These are phyloP conservation scores for Coilia nasus DNA, from an alignment of 2,797 vertebrate species.

Conservation along the genomic window DNA sequence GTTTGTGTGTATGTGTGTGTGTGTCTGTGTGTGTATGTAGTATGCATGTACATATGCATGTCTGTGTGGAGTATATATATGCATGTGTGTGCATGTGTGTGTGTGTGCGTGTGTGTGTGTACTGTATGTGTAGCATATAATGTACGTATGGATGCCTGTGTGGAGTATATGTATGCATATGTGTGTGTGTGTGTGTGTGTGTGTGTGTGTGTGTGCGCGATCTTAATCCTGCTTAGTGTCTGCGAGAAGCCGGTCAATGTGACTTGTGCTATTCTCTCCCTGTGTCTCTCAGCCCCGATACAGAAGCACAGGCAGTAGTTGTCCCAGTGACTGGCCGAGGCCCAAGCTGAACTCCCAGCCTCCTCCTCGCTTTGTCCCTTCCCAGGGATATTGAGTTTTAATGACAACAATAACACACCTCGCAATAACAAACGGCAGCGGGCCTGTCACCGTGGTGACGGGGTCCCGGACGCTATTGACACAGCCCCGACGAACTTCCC, in stretches of 20 bases:
- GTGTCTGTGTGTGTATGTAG: neutral
- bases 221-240: conserved; percentile 11
- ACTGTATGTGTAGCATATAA: neutral
- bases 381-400: conserved; percentile 32
- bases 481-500: neutral
- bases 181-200: neutral
- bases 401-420: conserved; percentile 32
- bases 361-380: conserved; percentile 20
- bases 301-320: neutral
- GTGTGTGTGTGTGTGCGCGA: neutral
- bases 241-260: neutral
- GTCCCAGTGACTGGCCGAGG: neutral
- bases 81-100: no score
- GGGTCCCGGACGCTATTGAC: neutral
- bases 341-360: conserved; percentile 15
- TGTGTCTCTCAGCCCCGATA: neutral
- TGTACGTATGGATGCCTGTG: no score
- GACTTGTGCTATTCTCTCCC: neutral
- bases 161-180: neutral
- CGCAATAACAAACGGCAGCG: conserved; percentile 12
- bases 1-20: neutral
- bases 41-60: no score
- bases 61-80: no score
- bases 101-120: neutral
- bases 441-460: neutral